A percentile compares a stretch with the other conserved stretches of the same genome.
These are phyloP conservation scores for Diploscapter pachys DNA, from an alignment of 1,140 invertebrate genomes.

Conservation along the genomic window DNA sequence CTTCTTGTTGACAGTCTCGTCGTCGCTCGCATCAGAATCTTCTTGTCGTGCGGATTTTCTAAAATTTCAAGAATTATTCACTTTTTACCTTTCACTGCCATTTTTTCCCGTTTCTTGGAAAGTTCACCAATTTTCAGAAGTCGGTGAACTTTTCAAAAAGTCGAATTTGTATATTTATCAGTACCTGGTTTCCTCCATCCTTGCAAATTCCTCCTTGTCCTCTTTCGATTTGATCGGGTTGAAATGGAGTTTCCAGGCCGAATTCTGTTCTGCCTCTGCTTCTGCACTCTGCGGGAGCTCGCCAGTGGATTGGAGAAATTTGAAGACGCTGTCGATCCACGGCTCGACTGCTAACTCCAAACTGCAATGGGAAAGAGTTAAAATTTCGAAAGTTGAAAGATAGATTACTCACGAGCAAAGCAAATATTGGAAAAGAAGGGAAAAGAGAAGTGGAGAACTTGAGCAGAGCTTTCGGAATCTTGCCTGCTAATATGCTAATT, in stretches of 20 bases:
- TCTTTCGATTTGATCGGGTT: slow-evolving; percentile 20
- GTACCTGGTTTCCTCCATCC: too few relatives aligned
- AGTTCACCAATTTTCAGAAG: too few relatives aligned
- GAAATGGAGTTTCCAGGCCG: slow-evolving; percentile 14
- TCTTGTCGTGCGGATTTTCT: not conserved
- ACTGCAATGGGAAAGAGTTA: slow-evolving; percentile 22
- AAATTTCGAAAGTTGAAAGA: not conserved
- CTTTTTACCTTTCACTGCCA: slow-evolving; percentile 10
- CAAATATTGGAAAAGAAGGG: too few relatives aligned
- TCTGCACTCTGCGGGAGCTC: slow-evolving; percentile 13
- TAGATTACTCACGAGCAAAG: too few relatives aligned
- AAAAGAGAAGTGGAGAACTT: too few relatives aligned
- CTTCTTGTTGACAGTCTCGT: too few relatives aligned
- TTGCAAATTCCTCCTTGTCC: slow-evolving; percentile 27
- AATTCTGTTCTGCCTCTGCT: slow-evolving; percentile 11
- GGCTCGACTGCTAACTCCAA: slow-evolving; percentile 42
- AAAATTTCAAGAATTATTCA: slow-evolving; percentile 1
- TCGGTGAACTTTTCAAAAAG: too few relatives aligned
- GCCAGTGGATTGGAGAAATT: not conserved
- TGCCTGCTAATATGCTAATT: too few relatives aligned
- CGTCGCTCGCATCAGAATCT: too few relatives aligned
- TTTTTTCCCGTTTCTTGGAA: slow-evolving; percentile 8
- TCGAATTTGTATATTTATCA: too few relatives aligned
- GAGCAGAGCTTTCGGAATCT: too few relatives aligned
- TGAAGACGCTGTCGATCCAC: slow-evolving; percentile 38